A percentile compares a stretch with the other conserved stretches of the same genome.
Conservation (phyloP, 2,888 invertebrate species). For the Lampropteryx suffumata region DNA sequence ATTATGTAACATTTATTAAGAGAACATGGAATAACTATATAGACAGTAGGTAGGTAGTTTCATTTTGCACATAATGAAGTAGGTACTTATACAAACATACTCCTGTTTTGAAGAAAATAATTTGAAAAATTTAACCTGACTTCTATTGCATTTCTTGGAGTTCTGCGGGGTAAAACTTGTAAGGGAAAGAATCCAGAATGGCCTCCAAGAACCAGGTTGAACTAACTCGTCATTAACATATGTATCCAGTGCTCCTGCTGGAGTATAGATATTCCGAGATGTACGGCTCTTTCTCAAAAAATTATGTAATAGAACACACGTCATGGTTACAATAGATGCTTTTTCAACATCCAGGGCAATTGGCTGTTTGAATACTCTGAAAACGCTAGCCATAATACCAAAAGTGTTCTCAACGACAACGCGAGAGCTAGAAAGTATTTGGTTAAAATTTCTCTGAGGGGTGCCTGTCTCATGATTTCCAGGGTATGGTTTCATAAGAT, state of each 20-base stretch:
- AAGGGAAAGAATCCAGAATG: neutral
- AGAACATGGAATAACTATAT: conserved; percentile 1
- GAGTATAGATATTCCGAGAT: neutral
- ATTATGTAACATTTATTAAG: conserved; percentile 1
- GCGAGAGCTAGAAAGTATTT: conserved; percentile 2
- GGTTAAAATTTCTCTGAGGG: neutral
- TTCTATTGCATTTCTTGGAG: neutral
- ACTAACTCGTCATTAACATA: neutral
- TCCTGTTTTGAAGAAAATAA: neutral
- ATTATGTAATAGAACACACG: conserved; percentile 3
- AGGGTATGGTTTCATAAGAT: conserved; percentile 3
- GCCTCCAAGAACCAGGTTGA: neutral
- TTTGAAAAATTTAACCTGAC: neutral
- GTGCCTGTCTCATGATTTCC: neutral
- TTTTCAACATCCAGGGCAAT: neutral
- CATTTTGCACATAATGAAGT: neutral
- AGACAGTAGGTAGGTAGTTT: conserved; percentile 1
- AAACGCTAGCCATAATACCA: neutral
- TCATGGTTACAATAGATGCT: neutral
- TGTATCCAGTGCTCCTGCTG: neutral
- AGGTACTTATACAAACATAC: too few species aligned
- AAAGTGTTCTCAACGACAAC: neutral
- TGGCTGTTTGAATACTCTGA: conserved; percentile 3
- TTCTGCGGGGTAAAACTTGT: neutral
- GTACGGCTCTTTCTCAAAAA: neutral